A percentile compares a stretch with the other conserved stretches of the same genome.
Evolutionary conservation across 2,113 vertebrate species (phyloP).

Genomic region (Trachemys scripta): DNA sequence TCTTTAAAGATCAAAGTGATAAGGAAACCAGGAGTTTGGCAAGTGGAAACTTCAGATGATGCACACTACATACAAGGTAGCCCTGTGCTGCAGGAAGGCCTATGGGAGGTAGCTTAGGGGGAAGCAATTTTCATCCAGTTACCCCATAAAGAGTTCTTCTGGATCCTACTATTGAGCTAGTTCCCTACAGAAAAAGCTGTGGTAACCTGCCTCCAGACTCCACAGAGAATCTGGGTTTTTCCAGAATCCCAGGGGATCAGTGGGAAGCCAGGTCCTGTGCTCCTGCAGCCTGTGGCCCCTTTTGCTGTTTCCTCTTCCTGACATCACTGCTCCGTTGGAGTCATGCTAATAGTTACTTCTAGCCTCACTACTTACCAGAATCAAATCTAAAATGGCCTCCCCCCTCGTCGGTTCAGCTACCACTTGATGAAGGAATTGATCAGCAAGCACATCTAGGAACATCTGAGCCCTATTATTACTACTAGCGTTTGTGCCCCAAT

Average conservation of each 20-base stretch:
- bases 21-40: neutral
- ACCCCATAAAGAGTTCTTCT: neutral
- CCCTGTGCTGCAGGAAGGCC: neutral
- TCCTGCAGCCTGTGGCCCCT: neutral
- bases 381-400: too few species aligned
- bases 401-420: too few species aligned
- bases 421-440: too few species aligned
- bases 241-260: neutral
- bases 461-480: too few species aligned
- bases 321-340: neutral
- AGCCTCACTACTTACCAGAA: too few species aligned
- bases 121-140: neutral
- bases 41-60: neutral
- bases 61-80: neutral
- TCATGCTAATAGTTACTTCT: neutral
- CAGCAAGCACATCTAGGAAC: too few species aligned
- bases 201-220: neutral
- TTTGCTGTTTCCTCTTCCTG: neutral
- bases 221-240: neutral
- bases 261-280: neutral
- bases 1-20: neutral
- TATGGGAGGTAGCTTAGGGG: neutral
- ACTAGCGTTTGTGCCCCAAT: too few species aligned
- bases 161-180: neutral
- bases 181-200: neutral